A percentile compares a stretch with the other conserved stretches of the same genome.
Evolutionary conservation across 2,888 invertebrate species (phyloP).

Genomic region (Kuschelorhynchus macadamiae): DNA sequence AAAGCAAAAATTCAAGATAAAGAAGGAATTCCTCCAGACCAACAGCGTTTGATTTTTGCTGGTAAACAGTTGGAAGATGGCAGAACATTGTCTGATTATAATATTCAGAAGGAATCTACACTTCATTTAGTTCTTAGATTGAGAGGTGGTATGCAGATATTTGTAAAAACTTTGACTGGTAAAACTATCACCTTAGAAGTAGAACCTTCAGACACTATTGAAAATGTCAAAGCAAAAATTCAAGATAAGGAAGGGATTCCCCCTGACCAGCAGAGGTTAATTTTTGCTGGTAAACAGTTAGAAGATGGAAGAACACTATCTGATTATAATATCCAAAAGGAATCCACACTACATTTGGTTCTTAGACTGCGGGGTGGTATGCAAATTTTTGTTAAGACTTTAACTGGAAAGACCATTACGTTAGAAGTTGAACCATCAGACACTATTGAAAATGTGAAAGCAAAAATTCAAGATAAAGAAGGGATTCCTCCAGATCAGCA

Average conservation of each 20-base stretch:
- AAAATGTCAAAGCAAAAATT: constrained; percentile 74
- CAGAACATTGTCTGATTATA: constrained; percentile 90
- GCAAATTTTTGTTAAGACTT: constrained; percentile 76
- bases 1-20: constrained; percentile 74
- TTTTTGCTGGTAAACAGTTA: constrained; percentile 77
- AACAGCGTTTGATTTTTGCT: constrained; percentile 69
- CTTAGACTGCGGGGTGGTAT: constrained; percentile 40
- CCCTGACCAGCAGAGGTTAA: constrained; percentile 71
- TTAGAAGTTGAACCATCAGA: constrained; percentile 73
- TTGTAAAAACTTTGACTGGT: constrained; percentile 72
- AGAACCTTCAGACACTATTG: constrained; percentile 75
- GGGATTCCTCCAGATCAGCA: constrained; percentile 74
- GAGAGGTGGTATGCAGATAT: constrained; percentile 90
- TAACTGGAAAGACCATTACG: constrained; percentile 74
- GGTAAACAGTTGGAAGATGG: constrained; percentile 87
- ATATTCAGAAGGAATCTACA: constrained; percentile 95
- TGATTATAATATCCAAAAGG: constrained; percentile 67
- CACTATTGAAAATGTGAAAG: constrained; percentile 77
- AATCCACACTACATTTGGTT: constrained; percentile 72
- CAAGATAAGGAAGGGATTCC: constrained; percentile 87
- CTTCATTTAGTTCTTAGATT: constrained; percentile 93
- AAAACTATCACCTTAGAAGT: constrained; percentile 72
- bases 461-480: constrained; percentile 73
- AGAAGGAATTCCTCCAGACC: constrained; percentile 73
- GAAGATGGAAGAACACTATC: constrained; percentile 93